Evolutionary conservation across 1,140 invertebrate species (phyloP), one percentile per base, ranked within the genome.

Genomic region (Zaprionus ornatus): DNA sequence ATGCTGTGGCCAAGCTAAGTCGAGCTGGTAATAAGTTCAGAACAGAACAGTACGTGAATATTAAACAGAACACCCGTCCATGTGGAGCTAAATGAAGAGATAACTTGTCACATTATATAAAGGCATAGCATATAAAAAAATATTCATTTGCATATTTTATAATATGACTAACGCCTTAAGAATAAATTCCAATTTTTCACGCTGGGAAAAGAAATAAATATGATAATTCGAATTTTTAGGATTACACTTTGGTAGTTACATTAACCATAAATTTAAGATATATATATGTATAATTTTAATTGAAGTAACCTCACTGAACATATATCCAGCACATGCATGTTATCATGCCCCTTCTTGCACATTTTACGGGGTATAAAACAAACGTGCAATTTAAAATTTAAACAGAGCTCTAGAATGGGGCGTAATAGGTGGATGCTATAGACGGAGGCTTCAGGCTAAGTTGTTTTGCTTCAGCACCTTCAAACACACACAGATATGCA

Each of bases 401-500:
- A 63, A 62, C 15, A 17, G 32, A 48, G 45, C 19, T 48, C 17
- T 17, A 19, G 45, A 21, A 10, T 17, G 45, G 9, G 15, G 9
- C 45, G 37, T 48, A 19, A 48, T 2, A 27, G 21, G 21, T 15
- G n/a, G 12, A 48, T 25, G 66, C 9, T 10, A 2, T 10, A 35
- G 37, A 55, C 35, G 21, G 12, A 37, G 48, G 29, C 29, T 42
- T 40, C 50, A 5, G 69, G 56, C 63, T 56, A 50, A 73, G 69
- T 66, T 77, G 63, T 67, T 73, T 73, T 73, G 69, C 63, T 77
- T 73, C 48, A 77, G 56, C 74, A 77, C 74, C 55, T 73, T 57
- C 52, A 62, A 50, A 45, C 37, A 68, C 61, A 65, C 40, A 57
- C 50, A 68, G 32, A 63, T 17, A 19, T 7, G 19, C 17, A 19